A percentile compares a stretch with the other conserved stretches of the same genome.
These are phyloP conservation scores for Drosophila sulfurigaster DNA, from an alignment of 1,140 invertebrate species.

Conservation along the genomic window DNA sequence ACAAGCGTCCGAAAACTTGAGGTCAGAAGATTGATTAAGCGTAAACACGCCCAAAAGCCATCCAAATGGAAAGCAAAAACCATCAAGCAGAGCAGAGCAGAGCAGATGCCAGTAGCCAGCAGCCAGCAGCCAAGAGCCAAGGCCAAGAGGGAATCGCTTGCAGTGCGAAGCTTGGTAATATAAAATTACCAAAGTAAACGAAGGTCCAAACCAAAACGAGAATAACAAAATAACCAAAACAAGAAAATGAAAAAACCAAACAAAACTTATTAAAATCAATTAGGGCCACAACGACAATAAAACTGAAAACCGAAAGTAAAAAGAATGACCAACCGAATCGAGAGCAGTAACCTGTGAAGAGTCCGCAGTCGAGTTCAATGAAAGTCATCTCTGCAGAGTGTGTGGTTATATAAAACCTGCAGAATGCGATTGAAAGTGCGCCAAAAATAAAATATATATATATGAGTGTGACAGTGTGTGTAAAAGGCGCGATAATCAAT, in stretches of 20 bases:
- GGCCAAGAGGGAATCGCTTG: slow-evolving; percentile 43
- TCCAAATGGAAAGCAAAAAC: slow-evolving; percentile 28
- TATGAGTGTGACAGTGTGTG: slow-evolving; percentile 5
- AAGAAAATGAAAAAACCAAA: slow-evolving; percentile 1
- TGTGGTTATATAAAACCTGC: slow-evolving; percentile 51
- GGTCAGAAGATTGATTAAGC: slow-evolving; percentile 68
- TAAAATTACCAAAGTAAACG: slow-evolving; percentile 42
- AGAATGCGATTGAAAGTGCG: slow-evolving; percentile 59
- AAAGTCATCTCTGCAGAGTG: neutral
- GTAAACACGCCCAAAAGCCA: slow-evolving; percentile 34
- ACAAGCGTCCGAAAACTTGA: slow-evolving; percentile 37
- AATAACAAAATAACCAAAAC: slow-evolving; percentile 17
- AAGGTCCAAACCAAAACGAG: slow-evolving; percentile 17
- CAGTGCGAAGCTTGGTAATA: neutral
- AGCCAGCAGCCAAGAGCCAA: slow-evolving; percentile 19
- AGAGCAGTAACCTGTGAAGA: slow-evolving; percentile 10
- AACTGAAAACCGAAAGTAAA: slow-evolving; percentile 55
- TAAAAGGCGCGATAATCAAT: slow-evolving; percentile 68
- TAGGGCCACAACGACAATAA: slow-evolving; percentile 55
- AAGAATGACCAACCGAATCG: slow-evolving; percentile 61
- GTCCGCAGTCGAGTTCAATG: slow-evolving; percentile 1
- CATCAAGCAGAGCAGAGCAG: slow-evolving; percentile 2
- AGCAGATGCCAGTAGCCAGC: slow-evolving; percentile 18
- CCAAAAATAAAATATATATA: neutral
- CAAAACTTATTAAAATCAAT: slow-evolving; percentile 73